Evolutionary conservation across 2,888 invertebrate species (phyloP).

Genomic region (Artemia sp.): DNA sequence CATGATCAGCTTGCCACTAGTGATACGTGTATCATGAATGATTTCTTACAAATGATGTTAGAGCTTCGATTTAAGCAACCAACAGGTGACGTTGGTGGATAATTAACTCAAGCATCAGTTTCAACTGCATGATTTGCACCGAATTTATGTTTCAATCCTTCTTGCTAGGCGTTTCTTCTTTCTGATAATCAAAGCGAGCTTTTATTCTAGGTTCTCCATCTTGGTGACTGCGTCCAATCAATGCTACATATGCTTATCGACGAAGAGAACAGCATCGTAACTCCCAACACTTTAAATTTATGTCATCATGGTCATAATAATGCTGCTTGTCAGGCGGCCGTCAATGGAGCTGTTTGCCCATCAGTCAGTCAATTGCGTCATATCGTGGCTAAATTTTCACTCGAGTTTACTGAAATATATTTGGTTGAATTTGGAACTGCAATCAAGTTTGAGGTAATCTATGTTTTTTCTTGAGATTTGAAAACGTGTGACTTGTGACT

Average conservation of each 20-base stretch:
- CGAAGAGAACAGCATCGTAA: constrained; percentile 70
- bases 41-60: no score
- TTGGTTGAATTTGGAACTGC: constrained; percentile 75
- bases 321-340: constrained; percentile 38
- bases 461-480: no score
- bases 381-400: constrained; percentile 68
- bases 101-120: constrained; percentile 8
- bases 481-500: no score
- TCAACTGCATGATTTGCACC: no score
- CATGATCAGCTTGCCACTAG: no score
- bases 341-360: constrained; percentile 46
- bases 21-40: no score
- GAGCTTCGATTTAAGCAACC: no score
- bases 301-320: constrained; percentile 63
- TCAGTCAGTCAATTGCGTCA: constrained; percentile 75
- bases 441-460: constrained; percentile 55
- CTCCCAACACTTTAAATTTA: constrained; percentile 55
- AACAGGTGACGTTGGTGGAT: not conserved
- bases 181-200: no score
- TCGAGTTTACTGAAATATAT: constrained; percentile 77
- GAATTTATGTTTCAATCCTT: no score
- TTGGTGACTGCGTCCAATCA: constrained; percentile 73
- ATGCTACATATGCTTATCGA: constrained; percentile 67
- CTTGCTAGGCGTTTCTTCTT: no score
- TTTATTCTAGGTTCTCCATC: constrained; percentile 49